Base-by-base conservation (phyloP, 2,113 vertebrate species). In the Vulpes vulpes region DNA sequence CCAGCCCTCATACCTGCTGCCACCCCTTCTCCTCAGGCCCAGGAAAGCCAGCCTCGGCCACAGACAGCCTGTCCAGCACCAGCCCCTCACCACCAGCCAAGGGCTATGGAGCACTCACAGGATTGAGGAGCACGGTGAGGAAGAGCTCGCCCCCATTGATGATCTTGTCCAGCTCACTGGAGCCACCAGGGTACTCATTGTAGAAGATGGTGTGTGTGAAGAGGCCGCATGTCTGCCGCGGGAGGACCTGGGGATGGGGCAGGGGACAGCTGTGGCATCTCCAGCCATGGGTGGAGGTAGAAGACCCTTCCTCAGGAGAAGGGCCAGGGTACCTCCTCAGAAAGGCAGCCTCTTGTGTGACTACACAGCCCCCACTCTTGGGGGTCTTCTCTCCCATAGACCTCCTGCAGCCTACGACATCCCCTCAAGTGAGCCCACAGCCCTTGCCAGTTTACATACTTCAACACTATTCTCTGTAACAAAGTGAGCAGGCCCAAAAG, bases 171-270 rank as follows among this genome's bases (percentile, higher is more conserved):
- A 99, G 99, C 96, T 99, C 99, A 43, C 99, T 99, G 7, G 99
- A 99, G 71, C 99, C 99, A 25, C 99, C 99, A 0, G 99, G 99
- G 96, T 99, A 99, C 82, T 99, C 99, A 0, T 99, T 99, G 96
- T 99, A 99, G 99, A 99, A 99, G 98, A 99, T 99, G 57, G 99
- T 99, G 98, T 99, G 99, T 0, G 99, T 99, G 98, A 99, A 99
- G 91, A 99, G 99, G 93, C 99, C 99, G 0, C 99, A 99, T 2
- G 99, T 99, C 98, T 99, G 99, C 94, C 99, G 98, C 11, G 99
- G 99, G 53, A 99, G 99, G 95, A 99, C 99, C 99, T 99, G 97
- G 74, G n/a, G 65, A 8, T 6, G 67, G 14, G 89, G 65, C 1
- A 2, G 59, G 53, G 53, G 16, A 69, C 16, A 91, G 74, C n/a